Evolutionary conservation across 1,140 invertebrate genomes (phyloP).

Genomic region (Centruroides vittatus): DNA sequence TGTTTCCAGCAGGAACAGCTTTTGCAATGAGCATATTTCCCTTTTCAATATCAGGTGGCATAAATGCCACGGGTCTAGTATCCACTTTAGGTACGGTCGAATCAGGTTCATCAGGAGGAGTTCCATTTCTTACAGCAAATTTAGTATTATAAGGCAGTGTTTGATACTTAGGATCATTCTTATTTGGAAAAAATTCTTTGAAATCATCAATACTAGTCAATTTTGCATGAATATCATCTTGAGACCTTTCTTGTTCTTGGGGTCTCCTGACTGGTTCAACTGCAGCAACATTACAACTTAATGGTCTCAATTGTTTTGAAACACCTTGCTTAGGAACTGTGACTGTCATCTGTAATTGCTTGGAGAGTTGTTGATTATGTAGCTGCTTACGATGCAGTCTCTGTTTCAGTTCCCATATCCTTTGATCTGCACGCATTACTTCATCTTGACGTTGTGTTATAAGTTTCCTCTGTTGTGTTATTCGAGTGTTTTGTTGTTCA

Average conservation of each 20-base stretch:
- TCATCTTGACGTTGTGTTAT: conserved; percentile 74
- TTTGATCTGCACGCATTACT: conserved; percentile 72
- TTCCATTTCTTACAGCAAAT: conserved; percentile 29
- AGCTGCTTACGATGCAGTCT: conserved; percentile 72
- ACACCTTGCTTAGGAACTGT: conserved; percentile 23
- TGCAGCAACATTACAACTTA: conserved; percentile 46
- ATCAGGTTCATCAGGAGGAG: too few species aligned
- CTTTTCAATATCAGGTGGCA: too few species aligned
- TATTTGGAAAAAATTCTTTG: conserved; percentile 42
- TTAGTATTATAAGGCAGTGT: conserved; percentile 79
- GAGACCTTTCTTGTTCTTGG: conserved; percentile 18
- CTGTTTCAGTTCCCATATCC: conserved; percentile 83
- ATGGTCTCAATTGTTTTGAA: neutral
- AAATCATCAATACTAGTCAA: conserved; percentile 5
- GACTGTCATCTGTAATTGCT: conserved; percentile 40
- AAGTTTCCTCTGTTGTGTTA: conserved; percentile 70
- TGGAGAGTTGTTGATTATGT: conserved; percentile 67
- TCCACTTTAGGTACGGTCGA: too few species aligned
- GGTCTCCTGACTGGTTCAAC: conserved; percentile 72
- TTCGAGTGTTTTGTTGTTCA: conserved; percentile 76
- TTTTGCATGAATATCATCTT: conserved; percentile 23
- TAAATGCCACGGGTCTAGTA: too few species aligned
- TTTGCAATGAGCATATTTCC: too few species aligned
- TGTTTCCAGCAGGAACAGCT: too few species aligned
- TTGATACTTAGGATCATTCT: conserved; percentile 85